Base-by-base conservation (phyloP, 2,888 invertebrate species). In the Orchesella flavescens region DNA sequence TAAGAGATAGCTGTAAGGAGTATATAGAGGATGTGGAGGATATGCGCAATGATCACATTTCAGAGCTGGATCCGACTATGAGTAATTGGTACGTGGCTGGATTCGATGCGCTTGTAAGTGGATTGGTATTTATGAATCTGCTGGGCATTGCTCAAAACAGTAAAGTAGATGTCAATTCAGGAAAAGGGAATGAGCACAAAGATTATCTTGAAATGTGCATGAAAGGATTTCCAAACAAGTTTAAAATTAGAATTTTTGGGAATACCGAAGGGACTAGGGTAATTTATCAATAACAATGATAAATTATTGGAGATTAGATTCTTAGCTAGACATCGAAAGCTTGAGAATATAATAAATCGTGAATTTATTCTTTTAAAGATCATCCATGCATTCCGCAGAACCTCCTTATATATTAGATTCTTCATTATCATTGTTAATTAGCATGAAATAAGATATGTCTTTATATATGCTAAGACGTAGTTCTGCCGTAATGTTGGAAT, bases 41-140 rank as follows among this genome's bases (percentile, higher is more conserved):
- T 61, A 17, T 84, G 2, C 12, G n/a, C 0, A 24, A 76, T 21
- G 76, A 66, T 53, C 17, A 55, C 9, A 21, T n/a, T 77, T 17
- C 78, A 86, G 43, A 21, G 80, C 1, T 80, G 83, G 10, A 13
- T 55, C n/a, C n/a, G n/a, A n/a, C n/a, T n/a, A n/a, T n/a, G n/a
- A n/a, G n/a, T n/a, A n/a, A 34, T 34, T 34, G 34, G 23, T 82
- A 81, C 24, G 83, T 80, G 12, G 80, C 83, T 12, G 86, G 84
- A 17, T 86, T 86, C 46, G 86, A 86, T 34, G 79, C 86, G 0
- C 49, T 75, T 5, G 13, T 80, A 13, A 34, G 72, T 43, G 86
- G 86, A 34, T 34, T 74, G 1, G 55, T 81, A 0, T 86, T 86
- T 66, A 21, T 77, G n/a, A 53, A 78, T 44, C 53, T 86, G 46